Evolutionary conservation across 1,140 invertebrate species (phyloP), one percentile per base, ranked within the genome.

Genomic region (Drosophila murphyi): DNA sequence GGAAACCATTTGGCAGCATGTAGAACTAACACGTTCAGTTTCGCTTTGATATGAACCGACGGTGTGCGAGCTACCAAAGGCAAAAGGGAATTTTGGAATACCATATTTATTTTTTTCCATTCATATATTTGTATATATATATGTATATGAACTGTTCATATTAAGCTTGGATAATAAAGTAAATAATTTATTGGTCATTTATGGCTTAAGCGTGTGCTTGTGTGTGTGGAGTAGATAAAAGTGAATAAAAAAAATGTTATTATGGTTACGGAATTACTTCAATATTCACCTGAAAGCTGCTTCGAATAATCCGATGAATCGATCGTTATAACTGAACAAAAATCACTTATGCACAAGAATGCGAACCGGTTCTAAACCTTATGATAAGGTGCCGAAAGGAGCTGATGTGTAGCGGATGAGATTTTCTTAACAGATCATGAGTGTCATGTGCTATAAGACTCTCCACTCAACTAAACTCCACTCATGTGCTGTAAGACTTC

Each of bases 1-100:
- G 64, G 80, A 88, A 88, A 82, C 83, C 70, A 82, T 82, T 86
- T 86, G 68, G 68, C 76, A 69, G 72, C 64, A 62, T 65, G 75
- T 64, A 52, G 56, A 83, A 65, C 59, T 78, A 63, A 83, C 76
- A 82, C 76, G 65, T 65, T 80, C 32, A 57, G 59, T 63, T 67
- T 45, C 61, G 48, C 73, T 88, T 89, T 89, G 83, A 88, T 65
- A 63, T 68, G 12, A 51, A 62, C 83, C 82, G 80, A 62, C 67
- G 43, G 41, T 32, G 7, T 12, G 20, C 5, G 31, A 50, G 50
- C 20, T 41, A 10, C 5, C 39, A 62, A 57, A 56, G 31, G 28
- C 6, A 7, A 39, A 50, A 57, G 48, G 59, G 56, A 43, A 48
- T 64, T 39, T 73, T 20, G n/a, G 5, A 41, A 63, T 67, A 73